Conservation (phyloP, 2,888 invertebrate species). For the Agonopterix subpropinquella region DNA sequence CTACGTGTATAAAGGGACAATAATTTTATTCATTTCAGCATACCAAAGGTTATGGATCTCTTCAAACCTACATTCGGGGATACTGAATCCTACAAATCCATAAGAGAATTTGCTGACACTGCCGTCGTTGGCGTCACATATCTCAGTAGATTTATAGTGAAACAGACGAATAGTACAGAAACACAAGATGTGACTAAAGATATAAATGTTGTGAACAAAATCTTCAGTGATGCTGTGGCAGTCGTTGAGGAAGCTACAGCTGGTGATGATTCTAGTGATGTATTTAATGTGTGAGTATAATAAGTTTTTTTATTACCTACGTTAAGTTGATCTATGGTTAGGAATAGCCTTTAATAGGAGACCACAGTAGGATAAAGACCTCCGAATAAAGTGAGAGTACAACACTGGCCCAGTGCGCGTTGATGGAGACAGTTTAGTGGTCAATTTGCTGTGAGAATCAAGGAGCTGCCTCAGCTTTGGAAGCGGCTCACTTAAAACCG, state of each 20-base stretch:
- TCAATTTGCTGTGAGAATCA: no score
- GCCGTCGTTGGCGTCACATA: constrained; percentile 38
- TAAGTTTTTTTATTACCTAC: no score
- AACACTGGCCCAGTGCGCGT: no score
- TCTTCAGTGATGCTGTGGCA: constrained; percentile 20
- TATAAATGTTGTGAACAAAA: no score
- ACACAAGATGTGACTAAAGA: no score
- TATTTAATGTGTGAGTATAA: constrained; percentile 54
- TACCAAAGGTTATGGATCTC: constrained; percentile 47
- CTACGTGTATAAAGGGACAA: neutral
- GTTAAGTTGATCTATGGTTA: no score
- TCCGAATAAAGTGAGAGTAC: no score
- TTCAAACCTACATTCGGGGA: constrained; percentile 58
- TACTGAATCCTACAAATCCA: constrained; percentile 44
- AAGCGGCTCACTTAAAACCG: no score
- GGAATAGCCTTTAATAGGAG: no score
- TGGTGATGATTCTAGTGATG: constrained; percentile 17
- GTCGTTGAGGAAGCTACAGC: constrained; percentile 22
- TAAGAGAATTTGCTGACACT: constrained; percentile 42
- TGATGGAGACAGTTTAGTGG: no score
- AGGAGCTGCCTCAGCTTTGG: no score
- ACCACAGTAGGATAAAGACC: no score
- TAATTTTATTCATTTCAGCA: constrained; percentile 34
- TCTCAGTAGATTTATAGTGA: constrained; percentile 39
- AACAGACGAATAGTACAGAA: constrained; percentile 12